These are phyloP conservation scores for Ormyrus rosae DNA, from an alignment of 2,888 invertebrate species.

Conservation along the genomic window DNA sequence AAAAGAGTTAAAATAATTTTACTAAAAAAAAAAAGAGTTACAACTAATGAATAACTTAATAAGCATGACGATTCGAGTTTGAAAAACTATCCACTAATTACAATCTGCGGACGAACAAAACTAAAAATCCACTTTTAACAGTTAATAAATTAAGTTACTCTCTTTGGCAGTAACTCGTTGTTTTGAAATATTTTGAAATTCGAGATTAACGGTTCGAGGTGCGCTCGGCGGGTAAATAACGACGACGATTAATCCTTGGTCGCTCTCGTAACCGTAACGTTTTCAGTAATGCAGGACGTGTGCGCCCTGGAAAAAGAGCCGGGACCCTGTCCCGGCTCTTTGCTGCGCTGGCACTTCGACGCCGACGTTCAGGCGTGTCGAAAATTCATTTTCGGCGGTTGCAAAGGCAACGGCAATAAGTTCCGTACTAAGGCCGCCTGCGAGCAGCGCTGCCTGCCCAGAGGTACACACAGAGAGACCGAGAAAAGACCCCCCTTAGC, in stretches of 20 bases:
- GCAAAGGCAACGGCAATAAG: conserved; percentile 76
- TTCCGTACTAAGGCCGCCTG: conserved; percentile 73
- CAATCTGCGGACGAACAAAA: no score
- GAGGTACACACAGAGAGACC: conserved; percentile 65
- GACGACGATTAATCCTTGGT: background rate
- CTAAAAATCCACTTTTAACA: no score
- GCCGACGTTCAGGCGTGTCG: conserved; percentile 73
- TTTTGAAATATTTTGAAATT: no score
- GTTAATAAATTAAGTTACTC: no score
- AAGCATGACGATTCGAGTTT: no score
- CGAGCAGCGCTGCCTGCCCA: conserved; percentile 69
- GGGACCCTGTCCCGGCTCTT: conserved; percentile 75
- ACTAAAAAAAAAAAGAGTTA: no score
- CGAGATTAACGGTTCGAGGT: no score
- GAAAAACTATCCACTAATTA: no score
- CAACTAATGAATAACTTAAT: no score
- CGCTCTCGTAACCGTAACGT: conserved; percentile 52
- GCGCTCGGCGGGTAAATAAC: no score
- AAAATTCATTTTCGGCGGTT: conserved; percentile 77
- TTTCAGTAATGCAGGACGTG: conserved; percentile 68
- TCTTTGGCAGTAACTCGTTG: no score
- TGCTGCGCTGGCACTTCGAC: conserved; percentile 77
- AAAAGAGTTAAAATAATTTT: no score
- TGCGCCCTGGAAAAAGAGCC: conserved; percentile 73
- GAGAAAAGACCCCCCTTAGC: conserved; percentile 25